Percentiles rank a stretch among this genome's conserved stretches.
phyloP scores from a whole-genome alignment of 2,113 vertebrate species.

The Mesembrinibis cayennensis region DNA sequence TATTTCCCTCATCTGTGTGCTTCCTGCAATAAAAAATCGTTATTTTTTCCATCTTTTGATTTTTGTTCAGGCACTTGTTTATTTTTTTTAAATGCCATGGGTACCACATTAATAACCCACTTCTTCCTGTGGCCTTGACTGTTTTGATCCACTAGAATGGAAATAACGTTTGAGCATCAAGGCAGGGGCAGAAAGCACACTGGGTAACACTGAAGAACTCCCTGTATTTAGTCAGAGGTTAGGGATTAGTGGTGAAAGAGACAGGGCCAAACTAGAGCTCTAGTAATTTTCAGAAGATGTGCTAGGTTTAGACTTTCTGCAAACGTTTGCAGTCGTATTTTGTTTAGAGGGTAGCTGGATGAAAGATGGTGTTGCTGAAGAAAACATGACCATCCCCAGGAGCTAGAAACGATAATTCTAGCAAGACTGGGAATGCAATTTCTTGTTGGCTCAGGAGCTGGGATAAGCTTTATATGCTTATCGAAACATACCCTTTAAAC shows the following conservation, averaged over 20 bases:
- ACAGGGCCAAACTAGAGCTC: not conserved
- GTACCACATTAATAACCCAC: not conserved
- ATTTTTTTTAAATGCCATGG: not conserved
- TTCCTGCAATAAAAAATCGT: not conserved
- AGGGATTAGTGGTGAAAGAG: not conserved
- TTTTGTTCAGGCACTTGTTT: not conserved
- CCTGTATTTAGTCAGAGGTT: not conserved
- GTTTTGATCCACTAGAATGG: not conserved
- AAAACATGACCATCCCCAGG: not conserved
- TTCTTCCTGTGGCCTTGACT: not conserved
- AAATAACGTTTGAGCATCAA: not conserved
- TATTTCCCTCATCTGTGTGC: not conserved
- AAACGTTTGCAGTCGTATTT: rapidly evolving
- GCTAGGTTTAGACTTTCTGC: not conserved
- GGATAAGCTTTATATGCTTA: not conserved
- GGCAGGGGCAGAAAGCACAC: not conserved
- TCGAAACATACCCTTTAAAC: not conserved
- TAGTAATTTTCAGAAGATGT: not conserved
- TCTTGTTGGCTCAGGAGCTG: not conserved
- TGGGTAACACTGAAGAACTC: not conserved
- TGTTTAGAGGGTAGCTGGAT: not conserved
- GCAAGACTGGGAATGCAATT: not conserved
- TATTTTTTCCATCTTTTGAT: not conserved
- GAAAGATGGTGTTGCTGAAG: not conserved
- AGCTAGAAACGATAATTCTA: not conserved